Evolutionary conservation across 2,113 vertebrate genomes (phyloP), one percentile per base, ranked within the genome.

Genomic region (Sitta europaea): DNA sequence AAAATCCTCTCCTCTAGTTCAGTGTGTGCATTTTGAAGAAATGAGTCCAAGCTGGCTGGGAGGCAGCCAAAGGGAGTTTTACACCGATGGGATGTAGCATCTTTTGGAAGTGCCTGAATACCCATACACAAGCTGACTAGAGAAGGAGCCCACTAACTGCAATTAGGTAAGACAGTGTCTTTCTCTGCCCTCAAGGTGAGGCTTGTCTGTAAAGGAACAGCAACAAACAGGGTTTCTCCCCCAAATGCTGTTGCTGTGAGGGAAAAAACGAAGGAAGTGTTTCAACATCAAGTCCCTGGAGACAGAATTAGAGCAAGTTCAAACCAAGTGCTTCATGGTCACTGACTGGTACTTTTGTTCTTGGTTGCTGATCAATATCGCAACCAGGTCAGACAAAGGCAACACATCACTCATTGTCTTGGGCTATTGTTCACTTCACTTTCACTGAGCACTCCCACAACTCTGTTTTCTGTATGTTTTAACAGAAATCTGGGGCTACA

Each of bases 391-490:
- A 45, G 36, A 83, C 31, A 93, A 61, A 65, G 38, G 27, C 9
- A 53, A 33, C 7, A 3, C 0, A 1, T 20, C 61, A 38, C 45
- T 2, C 0, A 12, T 5, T 29, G 25, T 29, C 14, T n/a, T 25
- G 28, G 33, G 17, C 31, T 77, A 11, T 27, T 6, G 0, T 38
- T 71, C 42, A 38, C 31, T 78, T 74, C 47, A 11, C n/a, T 88
- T 90, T 53, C 45, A 33, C 38, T 57, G 28, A 43, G 19, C 20
- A 35, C 50, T 74, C 29, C 66, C 27, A 40, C 7, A 21, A 4
- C 11, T 77, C 33, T 59, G 4, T 24, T 86, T 90, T 57, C 63
- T 88, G 9, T 14, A 31, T 0, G 1, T 54, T 82, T 61, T n/a
- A 66, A 4, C 28, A 62, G 63, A 68, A 88, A 82, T 48, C 33